phyloP scores from a whole-genome alignment of 2,113 vertebrate genomes.

The Psophia crepitans region DNA sequence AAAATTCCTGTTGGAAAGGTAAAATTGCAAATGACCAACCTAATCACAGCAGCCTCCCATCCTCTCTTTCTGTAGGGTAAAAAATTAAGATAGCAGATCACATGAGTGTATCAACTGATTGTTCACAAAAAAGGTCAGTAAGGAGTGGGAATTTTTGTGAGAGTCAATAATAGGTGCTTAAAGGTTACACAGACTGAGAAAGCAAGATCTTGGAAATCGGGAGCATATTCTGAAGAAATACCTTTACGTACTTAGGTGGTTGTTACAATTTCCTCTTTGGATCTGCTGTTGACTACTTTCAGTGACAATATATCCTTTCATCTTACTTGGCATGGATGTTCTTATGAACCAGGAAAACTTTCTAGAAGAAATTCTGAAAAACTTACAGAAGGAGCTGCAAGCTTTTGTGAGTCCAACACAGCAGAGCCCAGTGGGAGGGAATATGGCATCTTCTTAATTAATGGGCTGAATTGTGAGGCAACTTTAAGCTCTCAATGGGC shows the following conservation, averaged over 20 bases:
- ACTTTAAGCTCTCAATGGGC: conserved; percentile 26
- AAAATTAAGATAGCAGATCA: neutral
- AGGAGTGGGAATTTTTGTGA: neutral
- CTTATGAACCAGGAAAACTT: neutral
- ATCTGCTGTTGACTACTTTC: neutral
- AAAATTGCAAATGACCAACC: neutral
- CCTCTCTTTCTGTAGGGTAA: neutral
- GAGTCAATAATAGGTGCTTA: neutral
- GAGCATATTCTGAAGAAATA: neutral
- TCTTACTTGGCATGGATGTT: neutral
- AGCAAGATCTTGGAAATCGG: neutral
- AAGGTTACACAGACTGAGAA: neutral
- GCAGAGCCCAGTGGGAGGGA: neutral
- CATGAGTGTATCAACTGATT: neutral
- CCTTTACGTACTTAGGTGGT: neutral
- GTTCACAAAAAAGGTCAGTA: neutral
- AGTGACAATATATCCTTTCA: neutral
- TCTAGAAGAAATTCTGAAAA: neutral
- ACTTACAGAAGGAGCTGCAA: neutral
- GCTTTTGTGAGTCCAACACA: neutral
- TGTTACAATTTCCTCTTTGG: neutral
- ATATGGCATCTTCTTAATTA: conserved; percentile 50
- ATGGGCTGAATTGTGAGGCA: conserved; percentile 30
- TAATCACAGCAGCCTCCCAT: neutral
- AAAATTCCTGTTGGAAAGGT: neutral